phyloP scores from a whole-genome alignment of 2,113 vertebrate species.

The Daphoenositta chrysoptera region DNA sequence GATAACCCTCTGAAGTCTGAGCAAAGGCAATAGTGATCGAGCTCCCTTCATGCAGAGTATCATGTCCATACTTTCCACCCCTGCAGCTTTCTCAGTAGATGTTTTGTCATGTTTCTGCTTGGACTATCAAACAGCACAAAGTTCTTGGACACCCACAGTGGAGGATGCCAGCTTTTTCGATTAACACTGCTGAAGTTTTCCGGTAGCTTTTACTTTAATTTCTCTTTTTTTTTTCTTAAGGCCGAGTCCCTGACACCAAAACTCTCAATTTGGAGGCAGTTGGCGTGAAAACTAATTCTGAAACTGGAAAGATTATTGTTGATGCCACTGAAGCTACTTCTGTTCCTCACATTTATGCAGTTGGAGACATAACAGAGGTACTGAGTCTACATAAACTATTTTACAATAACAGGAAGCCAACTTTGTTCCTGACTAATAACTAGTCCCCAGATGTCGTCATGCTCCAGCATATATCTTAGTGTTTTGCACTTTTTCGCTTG shows the following conservation, averaged over 20 bases:
- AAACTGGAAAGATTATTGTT: slow-evolving; percentile 85
- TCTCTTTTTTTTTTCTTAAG: slow-evolving; percentile 54
- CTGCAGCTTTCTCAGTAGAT: not conserved
- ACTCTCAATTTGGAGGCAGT: slow-evolving; percentile 78
- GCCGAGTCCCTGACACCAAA: slow-evolving; percentile 82
- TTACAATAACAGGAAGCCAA: slow-evolving; percentile 61
- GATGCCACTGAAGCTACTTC: slow-evolving; percentile 83
- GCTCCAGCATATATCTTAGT: not conserved
- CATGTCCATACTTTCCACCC: not conserved
- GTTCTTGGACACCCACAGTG: not conserved
- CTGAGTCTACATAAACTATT: slow-evolving; percentile 39
- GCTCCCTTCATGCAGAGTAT: not conserved
- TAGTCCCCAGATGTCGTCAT: slow-evolving; percentile 28
- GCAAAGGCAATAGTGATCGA: not conserved
- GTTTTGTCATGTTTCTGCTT: not conserved
- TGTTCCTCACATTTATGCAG: slow-evolving; percentile 84
- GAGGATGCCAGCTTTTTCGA: not conserved
- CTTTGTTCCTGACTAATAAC: slow-evolving; percentile 62
- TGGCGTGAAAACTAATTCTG: slow-evolving; percentile 76
- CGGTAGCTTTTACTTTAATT: not conserved
- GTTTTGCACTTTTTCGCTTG: slow-evolving; percentile 26
- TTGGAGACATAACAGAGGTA: slow-evolving; percentile 92
- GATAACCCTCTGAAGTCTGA: not conserved
- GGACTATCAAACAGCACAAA: not conserved
- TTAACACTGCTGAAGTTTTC: not conserved